A percentile compares a stretch with the other conserved stretches of the same genome.
These are phyloP conservation scores for Paedocypris sp. DNA, from an alignment of 2,113 vertebrate species.

Conservation along the genomic window DNA sequence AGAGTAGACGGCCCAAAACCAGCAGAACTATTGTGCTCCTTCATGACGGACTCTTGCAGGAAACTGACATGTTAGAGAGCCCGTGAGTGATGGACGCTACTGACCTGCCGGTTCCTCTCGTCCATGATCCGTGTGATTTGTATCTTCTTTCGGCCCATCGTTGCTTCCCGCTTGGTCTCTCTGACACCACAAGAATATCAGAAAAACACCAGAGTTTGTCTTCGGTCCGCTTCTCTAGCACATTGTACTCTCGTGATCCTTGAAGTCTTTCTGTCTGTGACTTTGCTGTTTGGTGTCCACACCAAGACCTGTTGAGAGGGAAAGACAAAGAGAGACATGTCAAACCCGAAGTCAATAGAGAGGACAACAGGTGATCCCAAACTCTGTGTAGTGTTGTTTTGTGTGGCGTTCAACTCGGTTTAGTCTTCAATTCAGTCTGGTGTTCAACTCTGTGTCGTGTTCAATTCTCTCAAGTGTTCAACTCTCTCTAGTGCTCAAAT, in stretches of 20 bases:
- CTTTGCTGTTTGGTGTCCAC: constrained; percentile 47
- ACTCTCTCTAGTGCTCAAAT: too few species aligned
- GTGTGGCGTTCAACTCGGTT: too few species aligned
- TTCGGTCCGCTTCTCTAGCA: constrained; percentile 73
- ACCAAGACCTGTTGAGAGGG: constrained; percentile 45
- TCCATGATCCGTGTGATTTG: constrained; percentile 99
- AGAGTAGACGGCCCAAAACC: not conserved
- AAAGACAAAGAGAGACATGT: constrained; percentile 22
- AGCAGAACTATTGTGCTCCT: too few species aligned
- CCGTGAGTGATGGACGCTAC: too few species aligned
- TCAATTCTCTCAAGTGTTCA: too few species aligned
- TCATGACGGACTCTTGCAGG: too few species aligned
- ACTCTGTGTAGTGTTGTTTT: too few species aligned
- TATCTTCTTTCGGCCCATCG: constrained; percentile 99
- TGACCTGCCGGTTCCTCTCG: constrained; percentile 96
- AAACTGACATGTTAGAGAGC: too few species aligned
- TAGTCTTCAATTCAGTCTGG: too few species aligned
- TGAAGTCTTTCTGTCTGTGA: constrained; percentile 35
- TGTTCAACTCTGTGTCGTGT: too few species aligned
- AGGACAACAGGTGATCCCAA: constrained; percentile 37
- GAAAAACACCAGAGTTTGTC: constrained; percentile 65
- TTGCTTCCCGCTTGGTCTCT: constrained; percentile 60
- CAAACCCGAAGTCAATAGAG: not conserved
- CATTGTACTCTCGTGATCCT: constrained; percentile 66
- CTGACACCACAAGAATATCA: constrained; percentile 74